Evolutionary conservation across 2,797 vertebrate genomes (phyloP).

Genomic region (Lophius americanus): DNA sequence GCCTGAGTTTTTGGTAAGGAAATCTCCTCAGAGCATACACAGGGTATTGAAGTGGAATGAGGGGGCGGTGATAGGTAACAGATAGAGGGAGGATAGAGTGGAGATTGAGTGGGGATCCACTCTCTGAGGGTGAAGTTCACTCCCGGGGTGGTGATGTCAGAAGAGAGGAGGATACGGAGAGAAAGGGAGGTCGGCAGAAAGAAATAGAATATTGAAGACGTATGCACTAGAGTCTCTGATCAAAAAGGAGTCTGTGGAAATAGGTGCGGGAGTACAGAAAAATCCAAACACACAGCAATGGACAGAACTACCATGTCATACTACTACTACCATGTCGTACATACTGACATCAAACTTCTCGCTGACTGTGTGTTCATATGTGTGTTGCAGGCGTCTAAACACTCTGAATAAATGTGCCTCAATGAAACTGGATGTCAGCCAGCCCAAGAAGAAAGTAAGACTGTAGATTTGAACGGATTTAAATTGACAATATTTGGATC

Average conservation of each 20-base stretch:
- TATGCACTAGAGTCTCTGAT: slow-evolving; percentile 16
- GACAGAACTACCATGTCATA: background rate
- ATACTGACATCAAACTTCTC: background rate
- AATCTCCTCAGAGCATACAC: slow-evolving; percentile 6
- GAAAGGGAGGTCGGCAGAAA: slow-evolving; percentile 6
- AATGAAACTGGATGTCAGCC: slow-evolving; percentile 98
- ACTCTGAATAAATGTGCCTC: slow-evolving; percentile 98
- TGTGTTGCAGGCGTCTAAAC: slow-evolving; percentile 90
- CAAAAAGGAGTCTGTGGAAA: slow-evolving; percentile 18
- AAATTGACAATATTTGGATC: background rate
- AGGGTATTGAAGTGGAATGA: slow-evolving; percentile 3
- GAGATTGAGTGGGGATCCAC: slow-evolving; percentile 3
- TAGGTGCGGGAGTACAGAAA: slow-evolving; percentile 7
- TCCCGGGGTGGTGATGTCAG: slow-evolving; percentile 41
- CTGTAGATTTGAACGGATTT: background rate
- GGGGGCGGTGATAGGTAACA: slow-evolving; percentile 5
- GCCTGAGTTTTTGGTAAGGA: slow-evolving; percentile 10
- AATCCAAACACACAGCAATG: slow-evolving; percentile 1
- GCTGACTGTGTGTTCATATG: slow-evolving; percentile 51
- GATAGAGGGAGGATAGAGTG: slow-evolving; percentile 28
- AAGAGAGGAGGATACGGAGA: slow-evolving; percentile 21
- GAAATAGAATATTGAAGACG: slow-evolving; percentile 30
- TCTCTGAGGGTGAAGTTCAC: slow-evolving; percentile 53
- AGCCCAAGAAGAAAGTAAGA: slow-evolving; percentile 95
- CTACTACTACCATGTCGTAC: background rate